Evolutionary conservation across 2,888 invertebrate genomes (phyloP).

Genomic region (Drosophila subquinaria): DNA sequence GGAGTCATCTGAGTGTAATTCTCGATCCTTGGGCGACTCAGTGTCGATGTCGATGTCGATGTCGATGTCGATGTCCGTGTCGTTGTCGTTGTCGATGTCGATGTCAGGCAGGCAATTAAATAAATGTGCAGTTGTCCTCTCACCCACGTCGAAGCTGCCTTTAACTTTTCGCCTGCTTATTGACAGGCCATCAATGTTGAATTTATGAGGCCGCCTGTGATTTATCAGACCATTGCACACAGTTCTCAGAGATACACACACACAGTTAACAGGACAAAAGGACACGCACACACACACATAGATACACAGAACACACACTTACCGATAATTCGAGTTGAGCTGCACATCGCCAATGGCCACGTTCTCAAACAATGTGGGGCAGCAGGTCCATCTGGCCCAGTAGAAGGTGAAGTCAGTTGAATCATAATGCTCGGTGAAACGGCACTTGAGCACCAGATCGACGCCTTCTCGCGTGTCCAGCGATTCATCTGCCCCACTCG

Average conservation of each 20-base stretch:
- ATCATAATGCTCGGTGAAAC: conserved; percentile 90
- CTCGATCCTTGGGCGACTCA: conserved; percentile 37
- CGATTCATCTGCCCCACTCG: conserved; percentile 79
- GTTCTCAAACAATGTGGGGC: conserved; percentile 93
- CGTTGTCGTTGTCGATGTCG: conserved; percentile 40
- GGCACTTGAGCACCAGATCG: conserved; percentile 93
- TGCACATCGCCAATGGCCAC: conserved; percentile 94
- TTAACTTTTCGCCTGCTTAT: conserved; percentile 66
- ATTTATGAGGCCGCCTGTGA: conserved; percentile 77
- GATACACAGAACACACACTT: conserved; percentile 82
- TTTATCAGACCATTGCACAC: conserved; percentile 79
- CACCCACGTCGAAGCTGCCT: conserved; percentile 21
- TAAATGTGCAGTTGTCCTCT: conserved; percentile 67
- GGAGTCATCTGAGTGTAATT: conserved; percentile 23
- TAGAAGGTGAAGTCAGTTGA: conserved; percentile 92
- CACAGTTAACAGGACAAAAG: conserved; percentile 15
- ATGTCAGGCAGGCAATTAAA: conserved; percentile 74
- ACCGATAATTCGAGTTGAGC: conserved; percentile 94
- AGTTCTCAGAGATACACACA: conserved; percentile 8
- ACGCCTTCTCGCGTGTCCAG: conserved; percentile 94
- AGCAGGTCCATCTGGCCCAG: conserved; percentile 92
- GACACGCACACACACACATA: conserved; percentile 4
- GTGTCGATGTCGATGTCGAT: conserved; percentile 64
- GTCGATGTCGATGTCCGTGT: conserved; percentile 32
- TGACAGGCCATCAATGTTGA: conserved; percentile 77